These are phyloP conservation scores for Nymphalis io DNA, from an alignment of 1,140 invertebrate genomes.

Conservation along the genomic window DNA sequence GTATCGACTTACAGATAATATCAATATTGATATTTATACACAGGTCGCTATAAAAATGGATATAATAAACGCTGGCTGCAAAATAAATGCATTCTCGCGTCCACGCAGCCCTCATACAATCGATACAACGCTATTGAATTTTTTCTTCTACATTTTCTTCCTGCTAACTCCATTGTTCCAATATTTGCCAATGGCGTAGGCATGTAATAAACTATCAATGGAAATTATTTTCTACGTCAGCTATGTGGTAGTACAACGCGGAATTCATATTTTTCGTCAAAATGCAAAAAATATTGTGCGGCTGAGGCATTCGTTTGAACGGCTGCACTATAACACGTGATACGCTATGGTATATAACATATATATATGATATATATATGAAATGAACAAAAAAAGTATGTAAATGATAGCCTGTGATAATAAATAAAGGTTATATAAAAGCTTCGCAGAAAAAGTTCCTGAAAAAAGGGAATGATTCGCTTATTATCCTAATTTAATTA, in stretches of 20 bases:
- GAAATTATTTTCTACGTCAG: constrained; percentile 48
- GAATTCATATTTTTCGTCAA: not conserved
- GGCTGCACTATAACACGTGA: no score
- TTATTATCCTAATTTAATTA: no score
- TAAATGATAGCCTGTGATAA: no score
- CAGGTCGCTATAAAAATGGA: not conserved
- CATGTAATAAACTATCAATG: constrained; percentile 54
- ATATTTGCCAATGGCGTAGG: constrained; percentile 48
- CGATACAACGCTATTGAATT: constrained; percentile 38
- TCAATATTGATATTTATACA: not conserved
- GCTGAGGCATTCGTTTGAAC: no score
- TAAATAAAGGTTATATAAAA: no score
- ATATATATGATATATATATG: no score
- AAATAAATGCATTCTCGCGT: constrained; percentile 32
- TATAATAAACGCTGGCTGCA: constrained; percentile 15
- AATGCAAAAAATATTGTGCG: not conserved
- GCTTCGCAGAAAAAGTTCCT: no score
- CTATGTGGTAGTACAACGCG: constrained; percentile 14
- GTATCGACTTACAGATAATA: not conserved
- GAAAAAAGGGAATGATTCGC: no score
- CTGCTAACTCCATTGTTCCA: constrained; percentile 46
- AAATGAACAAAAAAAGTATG: no score
- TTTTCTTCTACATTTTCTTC: constrained; percentile 46
- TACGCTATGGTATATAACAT: no score
- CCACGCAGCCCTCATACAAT: constrained; percentile 25